Evolutionary conservation across 2,113 vertebrate genomes (phyloP).

Genomic region (Vireo altiloquus): DNA sequence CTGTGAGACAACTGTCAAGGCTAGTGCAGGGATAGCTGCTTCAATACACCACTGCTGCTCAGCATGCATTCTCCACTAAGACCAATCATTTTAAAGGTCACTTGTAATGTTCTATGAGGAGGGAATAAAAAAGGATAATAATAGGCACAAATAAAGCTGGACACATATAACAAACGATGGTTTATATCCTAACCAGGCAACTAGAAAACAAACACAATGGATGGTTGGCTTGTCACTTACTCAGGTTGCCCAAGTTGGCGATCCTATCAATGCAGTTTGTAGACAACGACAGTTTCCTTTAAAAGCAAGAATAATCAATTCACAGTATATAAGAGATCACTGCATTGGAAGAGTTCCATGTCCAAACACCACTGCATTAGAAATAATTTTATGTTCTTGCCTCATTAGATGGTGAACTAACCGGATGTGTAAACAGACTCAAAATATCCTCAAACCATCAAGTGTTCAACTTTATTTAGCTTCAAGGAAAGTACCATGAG

Average conservation of each 20-base stretch:
- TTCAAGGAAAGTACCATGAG: neutral
- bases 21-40: neutral
- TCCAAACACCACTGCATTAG: neutral
- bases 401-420: neutral
- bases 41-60: neutral
- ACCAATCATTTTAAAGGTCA: neutral
- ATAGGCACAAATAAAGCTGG: neutral
- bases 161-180: neutral
- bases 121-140: neutral
- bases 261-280: slow-evolving; percentile 99
- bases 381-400: neutral
- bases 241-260: slow-evolving; percentile 89
- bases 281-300: slow-evolving; percentile 91
- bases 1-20: neutral
- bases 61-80: neutral
- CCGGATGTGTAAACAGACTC: neutral
- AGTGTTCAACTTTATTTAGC: neutral
- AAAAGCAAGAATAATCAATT: slow-evolving; percentile 57
- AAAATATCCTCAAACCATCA: neutral
- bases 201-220: neutral
- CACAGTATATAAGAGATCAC: slow-evolving; percentile 1
- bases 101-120: neutral
- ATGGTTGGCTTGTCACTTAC: slow-evolving; percentile 79
- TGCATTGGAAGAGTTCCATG: neutral
- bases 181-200: neutral